A percentile compares a stretch with the other conserved stretches of the same genome.
Conservation (phyloP, 2,797 vertebrate genomes). For the Pseudopleuronectes americanus region DNA sequence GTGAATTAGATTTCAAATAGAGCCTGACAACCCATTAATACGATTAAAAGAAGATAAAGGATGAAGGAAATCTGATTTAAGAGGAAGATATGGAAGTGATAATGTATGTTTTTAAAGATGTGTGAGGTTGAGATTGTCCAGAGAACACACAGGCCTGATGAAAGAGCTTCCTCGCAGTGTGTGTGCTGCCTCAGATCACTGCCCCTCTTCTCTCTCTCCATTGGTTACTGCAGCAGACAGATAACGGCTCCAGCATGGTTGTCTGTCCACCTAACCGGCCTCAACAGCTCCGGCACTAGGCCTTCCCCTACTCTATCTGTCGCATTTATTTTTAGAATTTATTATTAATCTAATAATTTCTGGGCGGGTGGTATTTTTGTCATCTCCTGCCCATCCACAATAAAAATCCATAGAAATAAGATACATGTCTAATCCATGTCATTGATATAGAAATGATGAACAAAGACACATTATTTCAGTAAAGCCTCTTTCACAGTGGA, state of each 20-base stretch:
- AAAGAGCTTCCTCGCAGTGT: slow-evolving; percentile 31
- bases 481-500: not conserved
- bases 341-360: not conserved
- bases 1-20: not conserved
- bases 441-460: not conserved
- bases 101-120: slow-evolving; percentile 11
- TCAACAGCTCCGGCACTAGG: slow-evolving; percentile 56
- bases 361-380: not conserved
- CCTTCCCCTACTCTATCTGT: slow-evolving; percentile 35
- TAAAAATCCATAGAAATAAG: too few relatives aligned
- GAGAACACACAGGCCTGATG: slow-evolving; percentile 32
- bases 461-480: not conserved
- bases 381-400: not conserved
- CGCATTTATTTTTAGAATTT: slow-evolving; percentile 36
- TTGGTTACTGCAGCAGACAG: slow-evolving; percentile 59
- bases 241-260: slow-evolving; percentile 71
- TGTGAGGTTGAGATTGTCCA: slow-evolving; percentile 11
- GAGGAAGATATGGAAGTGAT: slow-evolving; percentile 31
- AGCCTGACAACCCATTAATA: not conserved
- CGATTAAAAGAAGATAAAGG: not conserved
- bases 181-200: slow-evolving; percentile 41
- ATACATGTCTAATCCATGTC: too few relatives aligned
- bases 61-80: not conserved
- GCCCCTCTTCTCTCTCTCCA: slow-evolving; percentile 5
- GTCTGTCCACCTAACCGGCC: slow-evolving; percentile 60